Percentiles rank a stretch among this genome's conserved stretches.
These are phyloP conservation scores for Zaprionus capensis DNA, from an alignment of 1,140 invertebrate species.

Conservation along the genomic window DNA sequence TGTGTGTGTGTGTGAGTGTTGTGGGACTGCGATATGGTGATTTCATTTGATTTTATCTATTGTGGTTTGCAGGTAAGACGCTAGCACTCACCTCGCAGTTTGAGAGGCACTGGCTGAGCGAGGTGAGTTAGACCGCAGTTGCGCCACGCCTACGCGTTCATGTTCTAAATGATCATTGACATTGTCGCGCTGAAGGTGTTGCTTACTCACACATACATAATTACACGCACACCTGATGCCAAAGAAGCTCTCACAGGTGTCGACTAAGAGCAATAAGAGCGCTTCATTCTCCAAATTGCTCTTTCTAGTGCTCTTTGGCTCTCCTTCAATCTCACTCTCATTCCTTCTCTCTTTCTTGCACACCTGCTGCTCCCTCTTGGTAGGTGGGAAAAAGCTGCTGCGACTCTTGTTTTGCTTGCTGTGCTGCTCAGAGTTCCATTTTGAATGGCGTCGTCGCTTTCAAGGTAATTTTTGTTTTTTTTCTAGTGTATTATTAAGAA, in stretches of 20 bases:
- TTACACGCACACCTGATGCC: slow-evolving; percentile 28
- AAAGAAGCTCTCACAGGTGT: slow-evolving; percentile 44
- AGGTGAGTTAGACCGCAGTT: slow-evolving; percentile 59
- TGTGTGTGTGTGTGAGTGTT: neutral
- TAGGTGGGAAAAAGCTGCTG: slow-evolving; percentile 42
- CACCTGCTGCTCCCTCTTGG: slow-evolving; percentile 56
- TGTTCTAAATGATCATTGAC: slow-evolving; percentile 82
- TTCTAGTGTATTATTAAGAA: slow-evolving; percentile 44
- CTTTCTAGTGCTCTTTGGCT: slow-evolving; percentile 50
- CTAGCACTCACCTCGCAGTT: slow-evolving; percentile 40
- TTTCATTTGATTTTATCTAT: slow-evolving; percentile 18
- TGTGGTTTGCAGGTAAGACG: slow-evolving; percentile 23
- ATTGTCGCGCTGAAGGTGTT: slow-evolving; percentile 81
- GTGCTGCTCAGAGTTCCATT: slow-evolving; percentile 57
- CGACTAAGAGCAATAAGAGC: slow-evolving; percentile 43
- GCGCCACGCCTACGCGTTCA: slow-evolving; percentile 62
- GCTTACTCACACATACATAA: slow-evolving; percentile 34
- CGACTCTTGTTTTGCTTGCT: slow-evolving; percentile 41
- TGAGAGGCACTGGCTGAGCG: slow-evolving; percentile 53
- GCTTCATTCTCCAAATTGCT: slow-evolving; percentile 36
- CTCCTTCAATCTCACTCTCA: neutral
- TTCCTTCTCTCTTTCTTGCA: slow-evolving; percentile 2
- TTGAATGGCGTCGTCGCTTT: slow-evolving; percentile 66
- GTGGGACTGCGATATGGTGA: slow-evolving; percentile 6
- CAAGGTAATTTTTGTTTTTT: slow-evolving; percentile 63